Base-by-base conservation (phyloP, 2,888 invertebrate genomes). In the Hybos culiciformis region DNA sequence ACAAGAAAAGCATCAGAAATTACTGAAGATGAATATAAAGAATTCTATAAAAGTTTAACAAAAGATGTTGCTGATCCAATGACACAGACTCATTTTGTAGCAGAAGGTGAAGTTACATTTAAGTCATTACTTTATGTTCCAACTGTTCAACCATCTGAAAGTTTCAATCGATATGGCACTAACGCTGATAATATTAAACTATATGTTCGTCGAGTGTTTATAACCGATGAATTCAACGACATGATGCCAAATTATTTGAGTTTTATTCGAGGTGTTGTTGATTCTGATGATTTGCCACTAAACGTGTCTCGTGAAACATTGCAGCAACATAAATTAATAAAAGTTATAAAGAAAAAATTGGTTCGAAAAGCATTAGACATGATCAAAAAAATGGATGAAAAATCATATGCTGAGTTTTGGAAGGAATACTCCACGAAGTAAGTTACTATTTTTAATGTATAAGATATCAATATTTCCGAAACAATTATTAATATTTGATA, bases 81-180 rank as follows among this genome's bases (percentile, higher is more conserved):
- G 38, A 77, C 85, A 3, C 83, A 83, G 61, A 67, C 66, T 5
- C 98, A 98, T 70, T 98, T 98, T 67, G 79, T 92, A 48, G 98
- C 98, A 19, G 98, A 99, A 70, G 98, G 98, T 49, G 98, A 99
- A 72, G 96, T 99, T 7, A 92, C 94, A 7, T 98, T 99, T 74
- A 96, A 94, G 66, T 87, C 96, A 45, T 76, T 98, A 50, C 71
- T 99, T 48, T 98, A 84, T 70, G 82, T 98, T 49, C 97, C 97
- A 36, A 81, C 81, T 63, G 76, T 78, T 26, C 87, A 93, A 60
- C 94, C 96, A 2, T 73, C 80, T 9, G 97, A 98, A 63, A 83
- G 83, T 56, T 97, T 98, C 75, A 92, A 92, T 69, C 80, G 81
- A 61, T 97, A 97, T 64, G 97, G 96, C 54, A 86, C 91, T 51